Base-by-base conservation (phyloP, 2,888 invertebrate genomes). In the Agrochola macilenta region DNA sequence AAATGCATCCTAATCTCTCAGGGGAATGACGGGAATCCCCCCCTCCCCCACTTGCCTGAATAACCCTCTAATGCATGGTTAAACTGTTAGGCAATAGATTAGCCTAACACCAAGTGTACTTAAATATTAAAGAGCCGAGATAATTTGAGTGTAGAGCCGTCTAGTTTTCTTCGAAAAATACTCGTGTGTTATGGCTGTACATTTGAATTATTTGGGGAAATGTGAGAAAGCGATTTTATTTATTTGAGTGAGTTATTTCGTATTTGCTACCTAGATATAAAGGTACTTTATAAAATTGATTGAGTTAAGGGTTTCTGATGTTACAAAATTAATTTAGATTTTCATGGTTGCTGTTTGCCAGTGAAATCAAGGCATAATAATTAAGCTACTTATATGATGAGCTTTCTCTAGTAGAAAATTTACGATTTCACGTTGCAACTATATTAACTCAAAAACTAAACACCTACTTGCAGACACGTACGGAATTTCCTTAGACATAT, bases 1-100 rank as follows among this genome's bases (percentile, higher is more conserved):
- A 79, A 83, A 78, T 85, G 80, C 87, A 79, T 65, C 70, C 63
- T 84, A 84, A 87, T 82, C 76, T 84, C 83, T 78, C 73, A 81
- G 72, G 71, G 74, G 83, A 79, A 75, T 84, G 86, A 82, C 76
- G 61, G 68, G 65, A 17, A 26, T 73, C 5, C 57, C 58, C 35
- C 52, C 64, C 68, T n/a, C 60, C 60, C 57, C 76, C 65, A 70
- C 49, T 69, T 75, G 57, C 58, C 66, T 20, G 66, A 83, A 80
- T 78, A 76, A 75, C 76, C 81, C 79, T 78, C 79, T 72, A 78
- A 81, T 82, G 76, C 68, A 82, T 87, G 71, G 76, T 77, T 85
- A 66, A 86, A 78, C 64, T 61, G 75, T 80, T 79, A 81, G 74
- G 75, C 72, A 73, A 76, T 81, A 81, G 75, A 77, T 85, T 83